Conservation (phyloP, 2,797 vertebrate species). For the Channa striata region DNA sequence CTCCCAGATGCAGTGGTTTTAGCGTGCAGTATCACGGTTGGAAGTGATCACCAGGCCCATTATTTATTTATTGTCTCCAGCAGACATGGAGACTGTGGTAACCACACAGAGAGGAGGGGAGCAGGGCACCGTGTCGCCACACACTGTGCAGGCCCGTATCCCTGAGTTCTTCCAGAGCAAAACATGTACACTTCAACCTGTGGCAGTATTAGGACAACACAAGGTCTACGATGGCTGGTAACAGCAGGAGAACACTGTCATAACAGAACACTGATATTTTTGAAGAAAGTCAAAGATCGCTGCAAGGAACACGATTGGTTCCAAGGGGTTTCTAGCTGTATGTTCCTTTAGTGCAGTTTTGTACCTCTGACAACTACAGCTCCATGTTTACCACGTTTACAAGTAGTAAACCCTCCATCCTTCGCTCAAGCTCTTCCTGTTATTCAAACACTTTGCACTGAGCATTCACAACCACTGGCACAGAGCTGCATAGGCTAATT, state of each 20-base stretch:
- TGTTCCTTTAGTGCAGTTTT: conserved; percentile 10
- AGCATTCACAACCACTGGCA: conserved; percentile 34
- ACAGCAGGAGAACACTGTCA: conserved; percentile 6
- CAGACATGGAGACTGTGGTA: conserved; percentile 82
- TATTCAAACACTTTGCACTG: conserved; percentile 64
- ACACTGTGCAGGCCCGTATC: conserved; percentile 53
- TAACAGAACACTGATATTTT: no score
- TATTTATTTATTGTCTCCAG: conserved; percentile 85
- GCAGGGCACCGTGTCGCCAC: conserved; percentile 60
- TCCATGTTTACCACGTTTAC: conserved; percentile 38
- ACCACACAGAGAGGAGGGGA: conserved; percentile 73
- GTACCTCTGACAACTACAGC: conserved; percentile 41
- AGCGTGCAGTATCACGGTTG: conserved; percentile 75
- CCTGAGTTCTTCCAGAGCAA: conserved; percentile 41
- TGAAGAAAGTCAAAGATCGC: conserved; percentile 19
- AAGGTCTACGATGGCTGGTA: background rate
- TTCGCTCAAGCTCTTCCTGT: conserved; percentile 67
- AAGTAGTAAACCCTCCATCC: conserved; percentile 49
- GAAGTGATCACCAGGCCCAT: conserved; percentile 81
- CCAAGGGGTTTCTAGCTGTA: background rate
- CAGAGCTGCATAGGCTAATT: conserved; percentile 9
- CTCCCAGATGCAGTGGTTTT: conserved; percentile 79
- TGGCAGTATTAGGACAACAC: conserved; percentile 16
- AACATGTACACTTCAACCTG: conserved; percentile 37
- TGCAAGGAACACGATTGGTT: background rate